These are phyloP conservation scores for Nephrotoma guestfalica DNA, from an alignment of 2,888 invertebrate species.

Conservation along the genomic window DNA sequence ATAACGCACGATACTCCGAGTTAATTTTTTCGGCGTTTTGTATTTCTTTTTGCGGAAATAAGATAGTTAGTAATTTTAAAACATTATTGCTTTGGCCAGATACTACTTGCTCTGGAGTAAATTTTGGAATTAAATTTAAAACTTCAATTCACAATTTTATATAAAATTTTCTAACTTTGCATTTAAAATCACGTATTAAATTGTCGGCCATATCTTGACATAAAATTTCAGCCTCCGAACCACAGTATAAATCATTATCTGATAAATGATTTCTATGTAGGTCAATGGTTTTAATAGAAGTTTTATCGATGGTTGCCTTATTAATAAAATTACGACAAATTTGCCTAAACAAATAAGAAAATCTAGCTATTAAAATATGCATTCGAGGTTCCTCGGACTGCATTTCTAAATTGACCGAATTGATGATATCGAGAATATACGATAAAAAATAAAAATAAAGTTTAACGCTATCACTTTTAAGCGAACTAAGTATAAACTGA, in stretches of 20 bases:
- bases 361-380: not conserved
- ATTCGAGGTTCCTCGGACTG: not conserved
- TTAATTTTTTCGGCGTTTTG: conserved; percentile 7
- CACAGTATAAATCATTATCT: not conserved
- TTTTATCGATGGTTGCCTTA: not conserved
- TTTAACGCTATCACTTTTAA: not conserved
- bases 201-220: not conserved
- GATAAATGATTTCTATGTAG: not conserved
- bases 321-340: not conserved
- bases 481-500: not conserved
- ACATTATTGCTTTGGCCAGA: not conserved
- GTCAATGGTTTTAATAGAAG: not conserved
- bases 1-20: conserved; percentile 7
- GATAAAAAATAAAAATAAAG: not conserved
- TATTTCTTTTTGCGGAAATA: conserved; percentile 1
- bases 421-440: conserved; percentile 1
- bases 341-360: not conserved
- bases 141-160: conserved; percentile 2
- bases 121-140: conserved; percentile 3
- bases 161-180: not conserved
- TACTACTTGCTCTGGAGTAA: not conserved
- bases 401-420: not conserved
- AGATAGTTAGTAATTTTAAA: not conserved
- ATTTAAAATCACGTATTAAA: not conserved
- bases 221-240: not conserved